Conservation (phyloP, 1,140 invertebrate species). For the Drosophila kohkoa region DNA sequence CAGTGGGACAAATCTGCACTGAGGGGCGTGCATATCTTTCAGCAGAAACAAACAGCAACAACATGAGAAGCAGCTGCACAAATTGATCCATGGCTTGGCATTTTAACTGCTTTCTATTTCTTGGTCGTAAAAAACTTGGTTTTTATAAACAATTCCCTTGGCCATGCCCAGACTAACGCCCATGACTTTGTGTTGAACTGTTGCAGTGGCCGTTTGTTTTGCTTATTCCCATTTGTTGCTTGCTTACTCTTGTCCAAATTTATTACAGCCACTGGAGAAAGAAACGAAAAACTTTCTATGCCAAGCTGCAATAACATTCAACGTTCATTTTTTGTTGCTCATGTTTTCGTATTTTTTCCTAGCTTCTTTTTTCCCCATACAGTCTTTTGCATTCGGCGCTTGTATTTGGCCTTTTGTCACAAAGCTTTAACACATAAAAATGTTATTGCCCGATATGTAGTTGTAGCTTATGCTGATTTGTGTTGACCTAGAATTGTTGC, state of each 20-base stretch:
- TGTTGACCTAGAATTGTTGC: conserved; percentile 69
- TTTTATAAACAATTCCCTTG: conserved; percentile 49
- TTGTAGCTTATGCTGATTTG: conserved; percentile 80
- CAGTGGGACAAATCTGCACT: conserved; percentile 32
- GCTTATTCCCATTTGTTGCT: conserved; percentile 78
- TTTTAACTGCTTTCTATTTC: conserved; percentile 49
- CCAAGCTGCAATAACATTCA: conserved; percentile 49
- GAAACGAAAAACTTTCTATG: conserved; percentile 60
- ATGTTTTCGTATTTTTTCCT: conserved; percentile 12
- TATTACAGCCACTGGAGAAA: conserved; percentile 56
- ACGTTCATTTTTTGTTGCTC: conserved; percentile 36
- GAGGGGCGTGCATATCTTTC: conserved; percentile 16
- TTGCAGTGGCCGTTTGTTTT: conserved; percentile 73
- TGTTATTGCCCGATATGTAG: conserved; percentile 79
- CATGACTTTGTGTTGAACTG: conserved; percentile 61
- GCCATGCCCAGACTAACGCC: conserved; percentile 38
- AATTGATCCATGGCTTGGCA: conserved; percentile 67
- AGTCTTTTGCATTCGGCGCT: conserved; percentile 41
- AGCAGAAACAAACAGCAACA: conserved; percentile 16
- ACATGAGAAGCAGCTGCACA: conserved; percentile 54
- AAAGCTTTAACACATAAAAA: conserved; percentile 82
- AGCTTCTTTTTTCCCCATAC: not conserved
- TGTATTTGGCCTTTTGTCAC: conserved; percentile 75
- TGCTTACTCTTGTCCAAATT: conserved; percentile 77
- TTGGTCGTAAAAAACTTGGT: conserved; percentile 48